A percentile compares a stretch with the other conserved stretches of the same genome.
Evolutionary conservation across 2,888 invertebrate genomes (phyloP).

Genomic region (Eucriotettix oculatus): DNA sequence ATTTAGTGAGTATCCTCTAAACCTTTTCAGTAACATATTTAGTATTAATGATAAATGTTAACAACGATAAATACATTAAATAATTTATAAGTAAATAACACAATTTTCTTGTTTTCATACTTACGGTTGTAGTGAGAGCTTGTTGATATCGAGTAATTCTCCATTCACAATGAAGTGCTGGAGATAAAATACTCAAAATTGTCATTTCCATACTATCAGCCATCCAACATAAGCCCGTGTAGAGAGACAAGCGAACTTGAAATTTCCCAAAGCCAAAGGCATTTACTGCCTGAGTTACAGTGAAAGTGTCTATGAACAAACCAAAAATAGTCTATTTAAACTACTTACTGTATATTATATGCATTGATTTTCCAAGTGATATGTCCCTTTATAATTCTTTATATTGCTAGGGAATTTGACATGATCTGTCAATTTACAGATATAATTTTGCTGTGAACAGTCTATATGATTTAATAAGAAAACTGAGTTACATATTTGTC

Average conservation of each 20-base stretch:
- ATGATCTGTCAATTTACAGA: no score
- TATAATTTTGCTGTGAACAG: no score
- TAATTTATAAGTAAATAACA: background rate
- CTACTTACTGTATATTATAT: no score
- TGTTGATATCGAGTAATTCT: slow-evolving; percentile 79
- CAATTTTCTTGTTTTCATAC: background rate
- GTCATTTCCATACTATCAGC: slow-evolving; percentile 99
- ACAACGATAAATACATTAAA: background rate
- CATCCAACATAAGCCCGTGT: slow-evolving; percentile 86
- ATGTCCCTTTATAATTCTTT: no score
- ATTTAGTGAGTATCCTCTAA: no score
- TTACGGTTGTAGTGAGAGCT: slow-evolving; percentile 78
- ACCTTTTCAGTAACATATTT: no score
- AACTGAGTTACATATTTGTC: no score
- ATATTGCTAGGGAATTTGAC: no score
- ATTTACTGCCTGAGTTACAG: slow-evolving; percentile 74
- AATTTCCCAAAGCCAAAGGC: slow-evolving; percentile 78
- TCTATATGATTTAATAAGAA: no score
- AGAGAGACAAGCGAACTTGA: slow-evolving; percentile 70
- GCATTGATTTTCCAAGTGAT: no score
- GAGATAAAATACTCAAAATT: slow-evolving; percentile 81
- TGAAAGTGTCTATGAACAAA: slow-evolving; percentile 54
- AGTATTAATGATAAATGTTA: background rate
- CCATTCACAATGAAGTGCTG: slow-evolving; percentile 91
- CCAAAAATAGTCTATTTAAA: no score